Percentiles rank a stretch among this genome's conserved stretches.
These are phyloP conservation scores for Meandrusa payeni DNA, from an alignment of 2,888 invertebrate genomes.

Conservation along the genomic window DNA sequence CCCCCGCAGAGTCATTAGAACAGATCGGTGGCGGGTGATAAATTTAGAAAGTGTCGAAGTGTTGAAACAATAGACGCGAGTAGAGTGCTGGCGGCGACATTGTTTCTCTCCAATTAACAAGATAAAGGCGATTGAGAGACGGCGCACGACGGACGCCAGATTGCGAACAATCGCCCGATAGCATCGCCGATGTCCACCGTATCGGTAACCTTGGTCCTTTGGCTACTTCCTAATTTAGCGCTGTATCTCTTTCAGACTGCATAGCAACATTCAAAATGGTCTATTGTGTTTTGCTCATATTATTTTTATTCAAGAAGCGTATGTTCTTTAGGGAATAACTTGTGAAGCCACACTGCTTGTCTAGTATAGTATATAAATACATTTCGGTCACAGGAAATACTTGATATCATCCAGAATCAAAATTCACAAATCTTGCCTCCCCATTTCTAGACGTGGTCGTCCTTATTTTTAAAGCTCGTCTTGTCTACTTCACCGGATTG, in stretches of 20 bases:
- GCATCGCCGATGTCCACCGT: constrained; percentile 30
- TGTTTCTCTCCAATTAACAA: constrained; percentile 60
- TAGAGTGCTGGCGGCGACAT: constrained; percentile 49
- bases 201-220: constrained; percentile 19
- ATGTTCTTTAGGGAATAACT: too few species aligned
- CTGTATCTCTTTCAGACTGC: constrained; percentile 2
- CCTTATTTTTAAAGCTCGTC: neutral
- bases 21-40: constrained; percentile 58
- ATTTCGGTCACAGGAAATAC: too few species aligned
- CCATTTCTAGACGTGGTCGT: too few species aligned
- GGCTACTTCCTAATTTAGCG: constrained; percentile 18
- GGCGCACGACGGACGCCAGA: constrained; percentile 32
- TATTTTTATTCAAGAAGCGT: too few species aligned
- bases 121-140: constrained; percentile 43
- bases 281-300: neutral
- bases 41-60: constrained; percentile 70
- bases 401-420: too few species aligned
- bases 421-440: too few species aligned
- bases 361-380: too few species aligned
- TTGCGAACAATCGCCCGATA: constrained; percentile 48
- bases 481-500: neutral
- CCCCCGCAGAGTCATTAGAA: constrained; percentile 47
- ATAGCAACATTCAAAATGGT: neutral
- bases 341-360: neutral
- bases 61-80: constrained; percentile 59